These are phyloP conservation scores for Aplysina aerophoba DNA, from an alignment of 37 sponge, comb jelly and placozoan genomes.

Conservation along the genomic window DNA sequence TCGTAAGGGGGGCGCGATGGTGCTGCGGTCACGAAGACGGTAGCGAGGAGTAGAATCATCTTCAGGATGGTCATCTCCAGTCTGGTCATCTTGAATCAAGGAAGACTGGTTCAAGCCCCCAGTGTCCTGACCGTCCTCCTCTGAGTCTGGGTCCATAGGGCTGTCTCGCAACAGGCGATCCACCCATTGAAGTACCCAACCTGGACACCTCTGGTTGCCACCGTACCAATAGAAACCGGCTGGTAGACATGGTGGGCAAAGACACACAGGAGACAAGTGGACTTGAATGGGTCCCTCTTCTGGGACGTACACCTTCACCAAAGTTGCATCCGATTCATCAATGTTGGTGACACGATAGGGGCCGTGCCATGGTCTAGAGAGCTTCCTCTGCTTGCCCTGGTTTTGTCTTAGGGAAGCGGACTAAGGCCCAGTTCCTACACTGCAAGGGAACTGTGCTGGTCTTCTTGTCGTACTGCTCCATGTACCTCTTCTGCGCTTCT, in stretches of 20 bases:
- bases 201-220: not conserved
- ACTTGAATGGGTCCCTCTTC: constrained; percentile 32
- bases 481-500: constrained; percentile 16
- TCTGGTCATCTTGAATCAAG: not conserved
- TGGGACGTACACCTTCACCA: constrained; percentile 41
- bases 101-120: too few relatives aligned
- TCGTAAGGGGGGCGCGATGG: not conserved
- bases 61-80: not conserved
- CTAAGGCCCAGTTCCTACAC: constrained; percentile 41
- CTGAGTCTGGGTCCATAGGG: too few relatives aligned
- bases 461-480: constrained; percentile 5
- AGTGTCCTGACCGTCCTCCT: too few relatives aligned
- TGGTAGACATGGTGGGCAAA: not conserved
- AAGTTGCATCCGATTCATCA: not conserved
- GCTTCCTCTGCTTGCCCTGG: constrained; percentile 42
- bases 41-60: not conserved
- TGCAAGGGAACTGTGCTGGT: not conserved
- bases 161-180: not conserved
- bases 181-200: constrained; percentile 14
- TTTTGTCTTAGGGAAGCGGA: constrained; percentile 48
- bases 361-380: constrained; percentile 55
- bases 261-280: not conserved
- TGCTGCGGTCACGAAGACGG: constrained; percentile 3
- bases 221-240: constrained; percentile 33
- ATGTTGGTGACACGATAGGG: constrained; percentile 25